Conservation (phyloP, 2,888 invertebrate species). For the Muscina levida region DNA sequence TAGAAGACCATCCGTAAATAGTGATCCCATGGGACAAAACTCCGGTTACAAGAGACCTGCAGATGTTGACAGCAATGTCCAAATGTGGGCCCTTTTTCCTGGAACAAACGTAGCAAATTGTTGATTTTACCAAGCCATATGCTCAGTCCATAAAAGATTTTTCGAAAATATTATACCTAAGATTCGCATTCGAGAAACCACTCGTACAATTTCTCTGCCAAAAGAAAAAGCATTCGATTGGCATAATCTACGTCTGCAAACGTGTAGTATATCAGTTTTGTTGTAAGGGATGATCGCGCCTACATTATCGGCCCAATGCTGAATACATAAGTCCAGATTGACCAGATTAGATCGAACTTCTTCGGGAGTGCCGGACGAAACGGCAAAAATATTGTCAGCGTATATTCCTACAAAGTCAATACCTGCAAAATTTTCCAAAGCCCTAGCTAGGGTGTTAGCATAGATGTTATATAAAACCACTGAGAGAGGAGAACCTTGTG, state of each 20-base stretch:
- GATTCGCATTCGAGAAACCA: neutral
- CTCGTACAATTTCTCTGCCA: neutral
- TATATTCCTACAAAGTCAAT: constrained; percentile 37
- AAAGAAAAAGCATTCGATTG: neutral
- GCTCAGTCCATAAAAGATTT: constrained; percentile 26
- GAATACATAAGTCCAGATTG: constrained; percentile 1
- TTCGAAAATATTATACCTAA: constrained; percentile 18
- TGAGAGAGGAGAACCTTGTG: constrained; percentile 39
- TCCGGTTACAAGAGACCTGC: constrained; percentile 29
- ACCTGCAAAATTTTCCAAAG: neutral
- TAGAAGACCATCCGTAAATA: constrained; percentile 26
- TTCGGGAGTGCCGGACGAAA: constrained; percentile 40
- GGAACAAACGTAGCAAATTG: constrained; percentile 11
- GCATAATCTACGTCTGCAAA: constrained; percentile 29
- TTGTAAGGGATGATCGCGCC: constrained; percentile 2
- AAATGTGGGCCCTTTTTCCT: constrained; percentile 31
- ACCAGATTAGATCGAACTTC: constrained; percentile 8
- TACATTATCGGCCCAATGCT: neutral
- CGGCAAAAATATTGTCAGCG: constrained; percentile 46
- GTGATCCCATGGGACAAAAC: constrained; percentile 34
- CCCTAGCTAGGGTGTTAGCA: neutral
- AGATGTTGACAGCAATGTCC: constrained; percentile 14
- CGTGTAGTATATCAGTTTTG: constrained; percentile 1
- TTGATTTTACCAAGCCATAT: constrained; percentile 12
- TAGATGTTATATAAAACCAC: constrained; percentile 37